A percentile compares a stretch with the other conserved stretches of the same genome.
Conservation (phyloP, 2,113 vertebrate species). For the Cyanoderma ruficeps region DNA sequence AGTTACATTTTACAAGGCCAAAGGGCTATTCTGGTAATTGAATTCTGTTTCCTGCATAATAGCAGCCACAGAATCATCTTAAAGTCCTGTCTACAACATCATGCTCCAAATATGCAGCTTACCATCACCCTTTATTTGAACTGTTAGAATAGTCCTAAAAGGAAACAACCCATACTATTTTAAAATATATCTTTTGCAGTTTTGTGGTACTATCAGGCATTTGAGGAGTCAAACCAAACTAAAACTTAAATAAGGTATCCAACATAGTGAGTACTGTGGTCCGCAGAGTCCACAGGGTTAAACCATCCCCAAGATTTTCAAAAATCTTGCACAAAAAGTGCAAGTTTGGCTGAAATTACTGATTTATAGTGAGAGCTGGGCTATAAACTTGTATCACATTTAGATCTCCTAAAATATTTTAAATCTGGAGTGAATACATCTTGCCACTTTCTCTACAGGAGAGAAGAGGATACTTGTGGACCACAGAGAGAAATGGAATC, state of each 20-base stretch:
- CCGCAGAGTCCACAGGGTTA: fast-evolving
- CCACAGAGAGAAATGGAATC: not conserved
- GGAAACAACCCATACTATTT: not conserved
- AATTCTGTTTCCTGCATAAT: constrained; percentile 38
- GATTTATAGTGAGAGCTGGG: not conserved
- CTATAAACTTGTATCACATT: not conserved
- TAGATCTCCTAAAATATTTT: not conserved
- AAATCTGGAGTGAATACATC: not conserved
- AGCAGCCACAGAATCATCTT: not conserved
- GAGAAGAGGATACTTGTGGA: constrained; percentile 14
- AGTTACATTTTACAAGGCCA: constrained; percentile 25
- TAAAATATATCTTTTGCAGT: not conserved
- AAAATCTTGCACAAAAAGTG: too few species aligned
- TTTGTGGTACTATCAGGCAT: not conserved
- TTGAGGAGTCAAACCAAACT: not conserved
- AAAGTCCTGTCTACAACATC: not conserved
- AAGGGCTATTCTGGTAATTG: constrained; percentile 8
- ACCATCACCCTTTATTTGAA: not conserved
- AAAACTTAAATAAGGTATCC: not conserved
- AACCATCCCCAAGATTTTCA: not conserved
- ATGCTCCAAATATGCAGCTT: not conserved
- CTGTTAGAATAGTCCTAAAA: not conserved
- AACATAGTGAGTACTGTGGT: not conserved
- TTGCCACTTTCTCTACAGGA: not conserved
- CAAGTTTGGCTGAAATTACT: not conserved